A percentile compares a stretch with the other conserved stretches of the same genome.
Conservation (phyloP, 2,888 invertebrate species). For the Himalopsyche tibetana region DNA sequence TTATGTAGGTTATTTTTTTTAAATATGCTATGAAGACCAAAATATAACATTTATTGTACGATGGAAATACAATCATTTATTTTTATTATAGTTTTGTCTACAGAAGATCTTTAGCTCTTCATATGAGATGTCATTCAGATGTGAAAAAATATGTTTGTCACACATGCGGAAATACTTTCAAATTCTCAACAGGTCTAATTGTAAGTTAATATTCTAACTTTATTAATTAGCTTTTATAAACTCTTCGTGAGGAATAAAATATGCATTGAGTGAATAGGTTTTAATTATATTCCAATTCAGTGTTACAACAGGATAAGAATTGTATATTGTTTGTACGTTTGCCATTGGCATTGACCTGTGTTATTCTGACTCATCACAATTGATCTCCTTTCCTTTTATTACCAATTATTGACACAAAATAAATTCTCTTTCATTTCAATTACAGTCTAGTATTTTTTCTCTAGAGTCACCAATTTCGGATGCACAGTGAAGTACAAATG, state of each 20-base stretch:
- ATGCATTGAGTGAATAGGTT: too few relatives aligned
- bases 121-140: conserved; percentile 59
- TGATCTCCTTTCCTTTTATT: too few relatives aligned
- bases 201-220: conserved; percentile 48
- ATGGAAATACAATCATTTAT: neutral
- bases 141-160: conserved; percentile 62
- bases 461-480: conserved; percentile 62
- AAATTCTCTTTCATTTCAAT: too few relatives aligned
- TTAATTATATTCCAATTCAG: too few relatives aligned
- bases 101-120: conserved; percentile 55
- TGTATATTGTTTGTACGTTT: neutral
- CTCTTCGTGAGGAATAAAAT: too few relatives aligned
- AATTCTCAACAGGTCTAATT: conserved; percentile 54
- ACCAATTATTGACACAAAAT: too few relatives aligned
- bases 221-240: neutral
- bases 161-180: conserved; percentile 59
- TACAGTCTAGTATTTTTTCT: neutral
- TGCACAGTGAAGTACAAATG: conserved; percentile 51
- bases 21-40: too few relatives aligned
- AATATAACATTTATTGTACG: too few relatives aligned
- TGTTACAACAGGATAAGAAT: neutral
- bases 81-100: conserved; percentile 58
- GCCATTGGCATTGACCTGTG: too few relatives aligned
- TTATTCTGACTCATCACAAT: too few relatives aligned
- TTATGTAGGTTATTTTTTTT: too few relatives aligned